A percentile compares a stretch with the other conserved stretches of the same genome.
Conservation (phyloP, 2,888 invertebrate species). For the Cephus nigrinus region DNA sequence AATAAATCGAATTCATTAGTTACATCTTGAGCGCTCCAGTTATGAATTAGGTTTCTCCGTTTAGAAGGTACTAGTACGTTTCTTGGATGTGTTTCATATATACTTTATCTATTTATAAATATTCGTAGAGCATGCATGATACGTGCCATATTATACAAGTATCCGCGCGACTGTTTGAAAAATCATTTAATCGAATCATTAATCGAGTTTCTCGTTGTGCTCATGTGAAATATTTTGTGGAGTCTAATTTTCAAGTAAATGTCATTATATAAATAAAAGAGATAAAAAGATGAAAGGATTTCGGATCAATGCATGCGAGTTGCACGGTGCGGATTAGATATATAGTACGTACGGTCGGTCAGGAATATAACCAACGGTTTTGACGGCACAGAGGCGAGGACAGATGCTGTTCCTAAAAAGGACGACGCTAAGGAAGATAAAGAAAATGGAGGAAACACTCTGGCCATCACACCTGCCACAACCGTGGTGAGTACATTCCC, state of each 20-base stretch:
- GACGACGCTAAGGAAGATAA: constrained; percentile 61
- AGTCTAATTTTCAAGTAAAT: neutral
- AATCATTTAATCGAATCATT: neutral
- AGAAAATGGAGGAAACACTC: constrained; percentile 58
- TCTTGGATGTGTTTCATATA: neutral
- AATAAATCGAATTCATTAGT: neutral
- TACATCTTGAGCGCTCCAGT: neutral
- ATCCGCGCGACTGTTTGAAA: neutral
- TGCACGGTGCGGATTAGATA: constrained; percentile 40
- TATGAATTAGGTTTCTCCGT: neutral
- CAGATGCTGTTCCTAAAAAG: constrained; percentile 58
- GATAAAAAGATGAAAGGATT: neutral
- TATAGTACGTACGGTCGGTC: constrained; percentile 47
- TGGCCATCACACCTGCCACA: constrained; percentile 49
- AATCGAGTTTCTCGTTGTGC: neutral
- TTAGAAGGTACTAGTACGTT: neutral
- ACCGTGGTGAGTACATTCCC: constrained; percentile 55
- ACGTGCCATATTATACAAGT: neutral
- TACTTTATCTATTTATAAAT: neutral
- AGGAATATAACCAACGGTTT: constrained; percentile 59
- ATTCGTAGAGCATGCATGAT: neutral
- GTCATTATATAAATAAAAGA: neutral
- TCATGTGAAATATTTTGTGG: neutral
- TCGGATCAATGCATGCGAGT: constrained; percentile 37
- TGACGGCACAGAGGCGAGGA: constrained; percentile 61